Evolutionary conservation across 2,113 vertebrate species (phyloP).

Genomic region (Zapus hudsonius): DNA sequence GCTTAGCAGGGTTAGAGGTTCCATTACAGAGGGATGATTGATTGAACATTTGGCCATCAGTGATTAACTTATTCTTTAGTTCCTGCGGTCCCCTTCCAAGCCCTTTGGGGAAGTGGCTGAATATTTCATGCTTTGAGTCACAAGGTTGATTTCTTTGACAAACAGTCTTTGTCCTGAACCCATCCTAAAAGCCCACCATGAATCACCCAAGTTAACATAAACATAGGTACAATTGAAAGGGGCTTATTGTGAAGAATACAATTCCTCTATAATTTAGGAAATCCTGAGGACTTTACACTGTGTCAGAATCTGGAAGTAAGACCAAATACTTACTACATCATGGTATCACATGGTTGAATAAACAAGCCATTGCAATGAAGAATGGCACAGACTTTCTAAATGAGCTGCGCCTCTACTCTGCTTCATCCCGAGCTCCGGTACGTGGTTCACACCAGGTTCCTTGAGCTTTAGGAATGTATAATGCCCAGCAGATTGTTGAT

Average conservation of each 20-base stretch:
- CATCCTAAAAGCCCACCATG: not conserved
- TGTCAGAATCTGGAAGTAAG: not conserved
- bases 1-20: not conserved
- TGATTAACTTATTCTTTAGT: not conserved
- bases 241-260: not conserved
- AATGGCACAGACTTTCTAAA: not conserved
- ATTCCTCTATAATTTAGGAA: not conserved
- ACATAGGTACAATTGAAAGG: not conserved
- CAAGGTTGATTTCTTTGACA: not conserved
- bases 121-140: not conserved
- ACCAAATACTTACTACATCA: not conserved
- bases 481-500: not conserved
- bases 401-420: not conserved
- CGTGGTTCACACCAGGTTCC: not conserved
- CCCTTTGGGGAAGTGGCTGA: not conserved
- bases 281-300: not conserved
- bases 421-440: not conserved
- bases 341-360: not conserved
- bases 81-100: not conserved
- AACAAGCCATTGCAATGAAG: not conserved
- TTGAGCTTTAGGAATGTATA: not conserved
- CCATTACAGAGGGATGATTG: not conserved
- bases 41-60: not conserved
- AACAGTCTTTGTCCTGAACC: not conserved
- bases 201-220: not conserved